Evolutionary conservation across 2,888 invertebrate species (phyloP).

Genomic region (Allophyes oxyacanthae): DNA sequence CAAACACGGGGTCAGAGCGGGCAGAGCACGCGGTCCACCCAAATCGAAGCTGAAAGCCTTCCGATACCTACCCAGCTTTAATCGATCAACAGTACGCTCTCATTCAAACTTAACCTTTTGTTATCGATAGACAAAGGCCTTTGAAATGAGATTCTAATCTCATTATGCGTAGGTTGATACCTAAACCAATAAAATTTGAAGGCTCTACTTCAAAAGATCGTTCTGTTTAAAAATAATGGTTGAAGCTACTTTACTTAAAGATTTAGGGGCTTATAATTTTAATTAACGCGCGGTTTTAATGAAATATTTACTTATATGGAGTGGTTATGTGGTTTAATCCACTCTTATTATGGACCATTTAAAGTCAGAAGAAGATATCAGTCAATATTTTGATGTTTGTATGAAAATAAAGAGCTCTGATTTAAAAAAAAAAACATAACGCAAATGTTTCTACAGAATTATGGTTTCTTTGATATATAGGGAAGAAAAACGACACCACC

Average conservation of each 20-base stretch:
- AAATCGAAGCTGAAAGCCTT: slow-evolving; percentile 43
- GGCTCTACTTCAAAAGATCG: slow-evolving; percentile 46
- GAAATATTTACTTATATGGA: slow-evolving; percentile 38
- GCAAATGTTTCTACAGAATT: background rate
- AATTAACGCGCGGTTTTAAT: slow-evolving; percentile 54
- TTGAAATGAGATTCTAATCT: slow-evolving; percentile 56
- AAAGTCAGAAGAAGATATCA: too few relatives aligned
- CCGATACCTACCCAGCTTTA: slow-evolving; percentile 33
- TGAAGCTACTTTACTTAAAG: slow-evolving; percentile 43
- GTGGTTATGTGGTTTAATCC: slow-evolving; percentile 20
- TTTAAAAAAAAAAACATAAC: too few relatives aligned
- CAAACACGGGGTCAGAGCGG: slow-evolving; percentile 22
- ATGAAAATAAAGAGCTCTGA: too few relatives aligned
- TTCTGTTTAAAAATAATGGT: slow-evolving; percentile 51
- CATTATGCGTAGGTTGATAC: slow-evolving; percentile 50
- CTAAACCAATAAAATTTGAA: slow-evolving; percentile 55
- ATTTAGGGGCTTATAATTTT: slow-evolving; percentile 43
- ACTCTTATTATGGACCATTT: too few relatives aligned
- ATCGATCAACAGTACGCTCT: slow-evolving; percentile 54
- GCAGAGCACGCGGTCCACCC: slow-evolving; percentile 28
- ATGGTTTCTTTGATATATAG: slow-evolving; percentile 1
- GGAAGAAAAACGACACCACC: slow-evolving; percentile 9
- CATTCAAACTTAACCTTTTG: slow-evolving; percentile 58
- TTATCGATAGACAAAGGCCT: slow-evolving; percentile 57
- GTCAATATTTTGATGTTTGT: too few relatives aligned